Conservation (phyloP, 2,888 invertebrate species). For the Miltochrista miniata region DNA sequence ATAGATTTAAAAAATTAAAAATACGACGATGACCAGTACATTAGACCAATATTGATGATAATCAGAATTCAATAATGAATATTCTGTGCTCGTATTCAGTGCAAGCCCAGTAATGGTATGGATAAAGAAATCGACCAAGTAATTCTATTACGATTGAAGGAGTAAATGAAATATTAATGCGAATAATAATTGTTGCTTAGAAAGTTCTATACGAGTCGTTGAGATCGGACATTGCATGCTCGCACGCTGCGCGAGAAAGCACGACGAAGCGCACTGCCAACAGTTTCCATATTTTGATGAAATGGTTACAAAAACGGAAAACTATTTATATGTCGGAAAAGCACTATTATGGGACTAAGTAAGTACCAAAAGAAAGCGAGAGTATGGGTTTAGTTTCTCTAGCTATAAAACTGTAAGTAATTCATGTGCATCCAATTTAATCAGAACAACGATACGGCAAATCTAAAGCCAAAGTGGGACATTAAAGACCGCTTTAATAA, state of each 20-base stretch:
- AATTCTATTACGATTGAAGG: slow-evolving; percentile 60
- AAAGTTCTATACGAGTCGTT: slow-evolving; percentile 75
- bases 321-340: slow-evolving; percentile 6
- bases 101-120: slow-evolving; percentile 22
- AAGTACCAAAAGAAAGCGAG: too few species aligned
- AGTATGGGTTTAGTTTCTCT: too few species aligned
- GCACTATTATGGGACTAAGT: too few species aligned
- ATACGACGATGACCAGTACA: slow-evolving; percentile 16
- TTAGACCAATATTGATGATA: slow-evolving; percentile 8
- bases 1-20: slow-evolving; percentile 32
- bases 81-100: slow-evolving; percentile 5
- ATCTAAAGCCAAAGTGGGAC: too few species aligned
- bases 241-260: slow-evolving; percentile 82
- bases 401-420: too few species aligned
- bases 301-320: slow-evolving; percentile 4
- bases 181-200: slow-evolving; percentile 82
- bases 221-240: slow-evolving; percentile 80
- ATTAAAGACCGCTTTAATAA: background rate
- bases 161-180: slow-evolving; percentile 80
- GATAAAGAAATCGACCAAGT: slow-evolving; percentile 37
- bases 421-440: too few species aligned
- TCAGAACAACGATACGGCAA: too few species aligned
- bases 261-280: slow-evolving; percentile 52
- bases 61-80: slow-evolving; percentile 6
- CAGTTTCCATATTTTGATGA: slow-evolving; percentile 12